Conservation (phyloP, 2,888 invertebrate genomes). For the Coenonympha arcania region DNA sequence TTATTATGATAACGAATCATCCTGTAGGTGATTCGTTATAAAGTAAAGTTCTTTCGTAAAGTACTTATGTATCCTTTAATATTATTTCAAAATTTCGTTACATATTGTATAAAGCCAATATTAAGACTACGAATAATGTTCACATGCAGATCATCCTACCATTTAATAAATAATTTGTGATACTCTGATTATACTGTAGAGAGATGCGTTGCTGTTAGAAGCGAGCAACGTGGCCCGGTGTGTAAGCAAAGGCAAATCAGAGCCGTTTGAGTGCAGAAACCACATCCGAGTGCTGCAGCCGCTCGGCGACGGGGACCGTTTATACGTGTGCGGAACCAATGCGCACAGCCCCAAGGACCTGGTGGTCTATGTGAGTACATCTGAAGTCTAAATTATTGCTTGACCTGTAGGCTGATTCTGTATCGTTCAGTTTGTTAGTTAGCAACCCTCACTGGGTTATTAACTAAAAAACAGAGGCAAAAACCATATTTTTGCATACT, state of each 20-base stretch:
- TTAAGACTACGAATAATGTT: not conserved
- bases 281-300: constrained; percentile 77
- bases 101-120: no score
- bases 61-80: no score
- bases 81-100: no score
- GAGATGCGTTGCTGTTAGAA: constrained; percentile 73
- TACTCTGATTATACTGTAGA: constrained; percentile 43
- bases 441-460: no score
- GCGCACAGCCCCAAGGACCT: constrained; percentile 78
- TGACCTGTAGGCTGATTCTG: no score
- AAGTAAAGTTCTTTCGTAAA: no score
- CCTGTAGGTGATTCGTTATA: no score
- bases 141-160: not conserved
- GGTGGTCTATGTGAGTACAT: constrained; percentile 74
- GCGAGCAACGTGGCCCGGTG: constrained; percentile 76
- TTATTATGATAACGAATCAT: no score
- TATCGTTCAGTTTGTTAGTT: no score
- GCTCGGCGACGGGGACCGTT: constrained; percentile 75
- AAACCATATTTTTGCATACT: no score
- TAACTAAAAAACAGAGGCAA: no score
- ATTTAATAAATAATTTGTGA: constrained; percentile 3
- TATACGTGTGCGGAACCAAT: constrained; percentile 78
- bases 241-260: constrained; percentile 77
- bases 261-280: constrained; percentile 78
- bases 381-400: not conserved